Evolutionary conservation across 2,797 vertebrate genomes (phyloP).

Genomic region (Salmo trutta): DNA sequence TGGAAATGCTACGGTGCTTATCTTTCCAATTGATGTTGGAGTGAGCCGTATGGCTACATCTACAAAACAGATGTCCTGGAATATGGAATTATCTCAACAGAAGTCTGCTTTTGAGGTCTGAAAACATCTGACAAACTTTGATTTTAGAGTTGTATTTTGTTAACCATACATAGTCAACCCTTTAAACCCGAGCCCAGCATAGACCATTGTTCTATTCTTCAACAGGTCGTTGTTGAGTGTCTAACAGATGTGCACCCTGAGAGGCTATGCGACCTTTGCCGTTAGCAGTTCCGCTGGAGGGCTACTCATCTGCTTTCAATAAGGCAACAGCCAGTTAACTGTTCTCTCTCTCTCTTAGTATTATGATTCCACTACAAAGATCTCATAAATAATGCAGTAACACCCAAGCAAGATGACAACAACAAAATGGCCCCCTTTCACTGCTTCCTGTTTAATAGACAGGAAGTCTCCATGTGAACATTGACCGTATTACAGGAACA

Average conservation of each 20-base stretch:
- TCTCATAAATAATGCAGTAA: background rate
- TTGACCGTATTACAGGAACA: background rate
- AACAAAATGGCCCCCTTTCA: background rate
- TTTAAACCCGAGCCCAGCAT: background rate
- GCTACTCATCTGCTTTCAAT: conserved; percentile 14
- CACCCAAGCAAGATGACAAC: background rate
- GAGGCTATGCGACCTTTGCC: background rate
- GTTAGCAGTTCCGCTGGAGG: background rate
- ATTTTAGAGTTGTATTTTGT: background rate
- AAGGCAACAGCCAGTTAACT: conserved; percentile 16
- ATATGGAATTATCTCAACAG: background rate
- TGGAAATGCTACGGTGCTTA: background rate
- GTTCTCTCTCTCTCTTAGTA: background rate
- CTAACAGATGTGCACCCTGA: conserved; percentile 2
- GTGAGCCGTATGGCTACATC: background rate
- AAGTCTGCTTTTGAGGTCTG: background rate
- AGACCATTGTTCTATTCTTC: background rate
- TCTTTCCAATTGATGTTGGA: background rate
- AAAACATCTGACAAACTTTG: background rate
- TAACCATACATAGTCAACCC: background rate
- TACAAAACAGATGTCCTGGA: background rate
- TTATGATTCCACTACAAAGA: background rate
- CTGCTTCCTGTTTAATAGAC: conserved; percentile 2
- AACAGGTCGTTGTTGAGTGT: background rate
- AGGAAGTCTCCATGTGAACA: background rate